Conservation (phyloP, 2,797 vertebrate species). For the Threskiornis aethiopicus region DNA sequence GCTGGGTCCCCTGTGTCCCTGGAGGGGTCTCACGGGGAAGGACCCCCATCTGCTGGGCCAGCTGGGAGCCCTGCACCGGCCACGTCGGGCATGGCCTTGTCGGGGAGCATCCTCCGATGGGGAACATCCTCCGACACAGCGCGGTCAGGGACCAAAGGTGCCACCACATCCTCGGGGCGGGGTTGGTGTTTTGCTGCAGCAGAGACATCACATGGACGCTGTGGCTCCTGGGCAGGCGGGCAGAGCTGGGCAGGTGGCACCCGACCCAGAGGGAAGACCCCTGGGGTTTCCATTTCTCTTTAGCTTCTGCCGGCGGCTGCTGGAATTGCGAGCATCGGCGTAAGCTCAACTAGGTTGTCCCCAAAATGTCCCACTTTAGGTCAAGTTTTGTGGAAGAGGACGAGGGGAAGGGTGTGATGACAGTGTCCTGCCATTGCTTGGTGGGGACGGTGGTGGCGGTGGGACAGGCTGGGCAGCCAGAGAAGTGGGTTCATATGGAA, state of each 20-base stretch:
- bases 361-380: neutral
- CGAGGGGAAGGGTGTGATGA: neutral
- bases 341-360: neutral
- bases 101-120: accelerated
- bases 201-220: neutral
- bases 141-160: neutral
- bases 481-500: neutral
- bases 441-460: neutral
- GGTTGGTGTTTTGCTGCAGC: neutral
- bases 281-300: neutral
- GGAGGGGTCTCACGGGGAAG: neutral
- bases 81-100: accelerated
- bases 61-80: accelerated
- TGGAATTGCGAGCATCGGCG: neutral
- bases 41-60: neutral
- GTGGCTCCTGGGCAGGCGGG: neutral
- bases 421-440: neutral
- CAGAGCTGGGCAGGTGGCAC: neutral
- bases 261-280: neutral
- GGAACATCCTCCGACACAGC: accelerated
- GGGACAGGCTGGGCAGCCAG: neutral
- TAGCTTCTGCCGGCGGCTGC: neutral
- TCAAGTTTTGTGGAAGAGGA: neutral
- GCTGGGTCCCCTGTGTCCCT: accelerated
- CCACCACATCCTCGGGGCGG: neutral